Percentiles rank a stretch among this genome's conserved stretches.
Evolutionary conservation across 2,113 vertebrate genomes (phyloP).

Genomic region (Siphamia tubifer): DNA sequence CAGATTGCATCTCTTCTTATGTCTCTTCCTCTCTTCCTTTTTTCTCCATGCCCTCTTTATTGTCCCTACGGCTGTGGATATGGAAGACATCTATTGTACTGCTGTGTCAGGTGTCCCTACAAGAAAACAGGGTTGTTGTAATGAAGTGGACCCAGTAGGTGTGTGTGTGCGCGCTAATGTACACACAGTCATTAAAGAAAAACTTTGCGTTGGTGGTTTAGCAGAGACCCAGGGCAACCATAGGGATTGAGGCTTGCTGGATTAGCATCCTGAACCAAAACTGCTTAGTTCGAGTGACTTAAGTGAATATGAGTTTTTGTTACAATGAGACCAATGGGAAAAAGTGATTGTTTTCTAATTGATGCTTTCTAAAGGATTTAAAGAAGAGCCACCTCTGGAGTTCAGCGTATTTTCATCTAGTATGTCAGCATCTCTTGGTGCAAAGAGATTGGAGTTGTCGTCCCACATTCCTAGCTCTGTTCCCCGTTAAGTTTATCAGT

Average conservation of each 20-base stretch:
- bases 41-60: conserved; percentile 46
- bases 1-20: conserved; percentile 27
- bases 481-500: conserved; percentile 7
- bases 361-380: conserved; percentile 48
- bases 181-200: conserved; percentile 53
- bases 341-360: conserved; percentile 64
- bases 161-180: background rate
- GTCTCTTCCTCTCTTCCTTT: conserved; percentile 14
- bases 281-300: conserved; percentile 67
- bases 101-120: conserved; percentile 65
- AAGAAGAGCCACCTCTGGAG: conserved; percentile 26
- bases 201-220: conserved; percentile 52
- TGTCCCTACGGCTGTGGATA: conserved; percentile 57
- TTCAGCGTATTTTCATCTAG: conserved; percentile 57
- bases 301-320: conserved; percentile 58
- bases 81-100: conserved; percentile 49
- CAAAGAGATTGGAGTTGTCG: conserved; percentile 2
- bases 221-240: conserved; percentile 26
- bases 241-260: conserved; percentile 42
- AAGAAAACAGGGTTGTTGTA: conserved; percentile 54
- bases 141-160: conserved; percentile 45
- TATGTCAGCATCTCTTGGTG: conserved; percentile 54
- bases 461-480: background rate
- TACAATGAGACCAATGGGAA: conserved; percentile 63
- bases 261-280: conserved; percentile 60